Conservation (phyloP, 1,140 invertebrate genomes). For the Magallana gigas region DNA sequence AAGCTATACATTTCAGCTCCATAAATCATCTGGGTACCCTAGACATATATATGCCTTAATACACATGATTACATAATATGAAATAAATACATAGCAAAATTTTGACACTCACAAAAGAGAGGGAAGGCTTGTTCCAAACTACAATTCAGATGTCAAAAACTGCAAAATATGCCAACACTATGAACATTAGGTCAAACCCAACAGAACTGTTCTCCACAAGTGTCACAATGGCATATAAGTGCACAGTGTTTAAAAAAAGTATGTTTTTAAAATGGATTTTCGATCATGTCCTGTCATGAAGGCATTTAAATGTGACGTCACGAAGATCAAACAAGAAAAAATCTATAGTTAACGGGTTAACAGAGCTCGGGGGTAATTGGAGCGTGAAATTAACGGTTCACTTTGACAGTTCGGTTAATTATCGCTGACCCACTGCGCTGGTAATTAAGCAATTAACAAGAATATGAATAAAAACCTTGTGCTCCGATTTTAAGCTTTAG, state of each 20-base stretch:
- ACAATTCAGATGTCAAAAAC: neutral
- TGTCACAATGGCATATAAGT: neutral
- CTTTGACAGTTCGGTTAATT: neutral
- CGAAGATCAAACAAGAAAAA: slow-evolving; percentile 9
- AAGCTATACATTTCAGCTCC: no score
- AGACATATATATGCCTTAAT: no score
- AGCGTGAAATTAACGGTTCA: neutral
- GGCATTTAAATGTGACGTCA: slow-evolving; percentile 33
- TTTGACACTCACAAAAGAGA: no score
- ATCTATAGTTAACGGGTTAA: slow-evolving; percentile 24
- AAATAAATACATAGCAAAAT: no score
- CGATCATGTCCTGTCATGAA: slow-evolving; percentile 25
- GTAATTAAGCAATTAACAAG: no score
- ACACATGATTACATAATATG: no score
- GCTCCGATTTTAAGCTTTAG: no score
- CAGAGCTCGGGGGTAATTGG: neutral
- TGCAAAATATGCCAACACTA: neutral
- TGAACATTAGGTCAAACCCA: neutral
- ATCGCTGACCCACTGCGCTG: slow-evolving; percentile 11
- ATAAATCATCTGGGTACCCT: no score
- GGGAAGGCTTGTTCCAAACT: no score
- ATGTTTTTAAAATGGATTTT: slow-evolving; percentile 24
- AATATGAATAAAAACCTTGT: no score
- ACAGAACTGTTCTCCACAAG: neutral
- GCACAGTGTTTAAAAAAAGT: neutral